These are phyloP conservation scores for Archocentrus centrarchus DNA, from an alignment of 2,113 vertebrate genomes.

Conservation along the genomic window DNA sequence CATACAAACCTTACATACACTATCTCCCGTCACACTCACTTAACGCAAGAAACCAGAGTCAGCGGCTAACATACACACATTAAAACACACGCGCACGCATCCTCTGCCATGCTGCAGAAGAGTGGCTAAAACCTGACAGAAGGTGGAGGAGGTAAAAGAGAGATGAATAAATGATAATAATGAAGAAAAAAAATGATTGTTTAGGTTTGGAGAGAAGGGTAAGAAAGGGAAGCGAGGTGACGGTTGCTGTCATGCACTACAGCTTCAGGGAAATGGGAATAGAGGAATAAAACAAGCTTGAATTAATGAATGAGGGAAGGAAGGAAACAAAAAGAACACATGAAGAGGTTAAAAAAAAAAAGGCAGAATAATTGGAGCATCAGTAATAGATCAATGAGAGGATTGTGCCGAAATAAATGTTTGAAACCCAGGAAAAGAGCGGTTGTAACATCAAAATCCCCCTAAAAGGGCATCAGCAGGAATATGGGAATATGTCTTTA, in stretches of 20 bases:
- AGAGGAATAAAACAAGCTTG: constrained; percentile 29
- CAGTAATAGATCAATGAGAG: constrained; percentile 19
- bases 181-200: constrained; percentile 29
- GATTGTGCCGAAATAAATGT: constrained; percentile 23
- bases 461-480: background rate
- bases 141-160: constrained; percentile 31
- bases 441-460: constrained; percentile 36
- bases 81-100: background rate
- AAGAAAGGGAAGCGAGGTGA: background rate
- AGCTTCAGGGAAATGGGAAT: constrained; percentile 26
- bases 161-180: constrained; percentile 35
- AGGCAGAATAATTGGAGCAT: constrained; percentile 29
- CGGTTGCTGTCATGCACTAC: constrained; percentile 11
- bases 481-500: constrained; percentile 14
- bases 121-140: constrained; percentile 22
- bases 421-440: constrained; percentile 24
- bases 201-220: constrained; percentile 12
- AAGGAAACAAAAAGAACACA: constrained; percentile 16
- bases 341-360: background rate
- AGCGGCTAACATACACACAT: background rate
- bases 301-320: constrained; percentile 24
- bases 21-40: constrained; percentile 60
- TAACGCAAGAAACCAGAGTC: constrained; percentile 37
- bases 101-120: constrained; percentile 15
- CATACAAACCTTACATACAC: constrained; percentile 55